Percentiles rank a stretch among this genome's conserved stretches.
phyloP scores from a whole-genome alignment of 2,888 invertebrate genomes.

The Ormyrus rosae region DNA sequence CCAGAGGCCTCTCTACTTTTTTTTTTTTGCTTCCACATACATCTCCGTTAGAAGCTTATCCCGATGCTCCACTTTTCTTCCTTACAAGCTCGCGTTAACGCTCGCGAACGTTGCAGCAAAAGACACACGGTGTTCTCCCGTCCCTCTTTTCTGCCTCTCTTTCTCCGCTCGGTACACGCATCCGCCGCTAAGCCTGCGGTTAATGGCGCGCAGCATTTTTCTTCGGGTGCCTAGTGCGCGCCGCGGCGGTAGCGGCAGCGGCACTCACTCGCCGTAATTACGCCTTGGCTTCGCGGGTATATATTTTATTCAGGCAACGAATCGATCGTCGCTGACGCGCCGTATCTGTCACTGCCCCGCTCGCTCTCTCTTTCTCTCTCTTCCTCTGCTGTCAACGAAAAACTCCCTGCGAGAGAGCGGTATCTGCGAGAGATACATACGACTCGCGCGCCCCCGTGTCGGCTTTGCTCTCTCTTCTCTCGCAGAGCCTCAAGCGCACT shows the following conservation, averaged over 20 bases:
- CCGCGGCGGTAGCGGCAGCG: background rate
- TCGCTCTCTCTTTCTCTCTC: too few relatives aligned
- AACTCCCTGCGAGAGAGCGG: too few relatives aligned
- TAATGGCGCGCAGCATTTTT: constrained; percentile 69
- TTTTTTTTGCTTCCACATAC: constrained; percentile 35
- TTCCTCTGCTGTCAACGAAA: too few relatives aligned
- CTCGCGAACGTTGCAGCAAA: constrained; percentile 4
- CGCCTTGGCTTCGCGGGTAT: constrained; percentile 59
- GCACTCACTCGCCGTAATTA: constrained; percentile 62
- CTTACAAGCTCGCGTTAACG: constrained; percentile 15
- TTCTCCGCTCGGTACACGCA: background rate
- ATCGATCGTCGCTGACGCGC: constrained; percentile 61
- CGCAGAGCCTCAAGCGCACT: constrained; percentile 27
- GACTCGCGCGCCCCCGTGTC: too few relatives aligned
- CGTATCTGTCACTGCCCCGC: constrained; percentile 60
- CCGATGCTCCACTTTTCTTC: constrained; percentile 47
- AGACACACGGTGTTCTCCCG: constrained; percentile 6
- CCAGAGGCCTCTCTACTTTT: constrained; percentile 10
- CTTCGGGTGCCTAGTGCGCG: constrained; percentile 52
- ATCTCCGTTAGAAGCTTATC: constrained; percentile 44
- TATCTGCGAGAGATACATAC: too few relatives aligned
- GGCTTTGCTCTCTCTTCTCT: too few relatives aligned
- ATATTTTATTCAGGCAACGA: constrained; percentile 62
- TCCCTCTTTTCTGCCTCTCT: too few relatives aligned
- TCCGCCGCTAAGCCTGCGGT: constrained; percentile 55